Conservation (phyloP, 2,797 vertebrate species). For the Novumbra hubbsi region DNA sequence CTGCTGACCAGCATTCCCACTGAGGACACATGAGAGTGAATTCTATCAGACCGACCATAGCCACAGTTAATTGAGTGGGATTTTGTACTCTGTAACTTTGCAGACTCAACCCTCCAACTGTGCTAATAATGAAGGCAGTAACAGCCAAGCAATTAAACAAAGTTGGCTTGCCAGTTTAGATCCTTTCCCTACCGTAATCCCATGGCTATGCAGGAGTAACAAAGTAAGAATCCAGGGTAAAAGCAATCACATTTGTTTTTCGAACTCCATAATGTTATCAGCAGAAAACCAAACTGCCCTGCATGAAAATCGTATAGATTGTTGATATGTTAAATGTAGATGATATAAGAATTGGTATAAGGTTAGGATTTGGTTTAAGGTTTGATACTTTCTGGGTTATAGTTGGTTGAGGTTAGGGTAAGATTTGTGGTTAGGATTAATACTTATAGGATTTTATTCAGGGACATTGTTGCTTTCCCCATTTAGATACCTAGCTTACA, state of each 20-base stretch:
- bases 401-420: too few species aligned
- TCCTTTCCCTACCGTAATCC: background rate
- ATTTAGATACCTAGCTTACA: too few species aligned
- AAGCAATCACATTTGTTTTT: background rate
- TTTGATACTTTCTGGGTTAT: too few species aligned
- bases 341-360: too few species aligned
- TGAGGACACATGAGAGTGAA: background rate
- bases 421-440: too few species aligned
- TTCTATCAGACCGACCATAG: background rate
- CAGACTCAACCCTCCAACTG: slow-evolving; percentile 7
- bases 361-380: background rate
- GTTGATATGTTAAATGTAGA: background rate
- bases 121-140: slow-evolving; percentile 1
- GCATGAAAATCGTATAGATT: background rate
- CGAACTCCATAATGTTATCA: background rate
- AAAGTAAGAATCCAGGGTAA: background rate
- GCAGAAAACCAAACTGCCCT: background rate
- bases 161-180: background rate
- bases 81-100: background rate
- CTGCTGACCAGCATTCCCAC: background rate
- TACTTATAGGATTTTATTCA: too few species aligned
- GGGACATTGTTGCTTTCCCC: slow-evolving; percentile 5
- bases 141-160: background rate
- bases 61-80: background rate
- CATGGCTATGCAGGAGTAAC: background rate